Conservation (phyloP, 1,140 invertebrate species). For the Drosophila virilis region DNA sequence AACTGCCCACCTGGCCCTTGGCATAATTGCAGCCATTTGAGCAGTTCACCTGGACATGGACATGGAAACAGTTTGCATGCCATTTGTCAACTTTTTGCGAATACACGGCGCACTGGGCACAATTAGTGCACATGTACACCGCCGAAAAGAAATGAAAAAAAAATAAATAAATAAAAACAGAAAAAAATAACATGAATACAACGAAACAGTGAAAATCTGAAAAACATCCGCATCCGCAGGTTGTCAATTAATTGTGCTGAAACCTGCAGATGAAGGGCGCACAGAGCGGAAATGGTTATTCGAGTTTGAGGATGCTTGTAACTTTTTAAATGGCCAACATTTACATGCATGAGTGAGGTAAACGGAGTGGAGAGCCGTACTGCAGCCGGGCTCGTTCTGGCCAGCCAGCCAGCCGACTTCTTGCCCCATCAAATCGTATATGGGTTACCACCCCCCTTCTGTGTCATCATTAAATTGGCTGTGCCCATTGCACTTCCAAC, state of each 20-base stretch:
- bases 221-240: slow-evolving; percentile 55
- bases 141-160: slow-evolving; percentile 1
- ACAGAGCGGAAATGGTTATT: slow-evolving; percentile 25
- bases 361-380: not conserved
- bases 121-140: slow-evolving; percentile 43
- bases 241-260: slow-evolving; percentile 60
- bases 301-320: slow-evolving; percentile 27
- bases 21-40: slow-evolving; percentile 58
- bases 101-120: slow-evolving; percentile 42
- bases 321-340: slow-evolving; percentile 54
- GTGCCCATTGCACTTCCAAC: too few species aligned
- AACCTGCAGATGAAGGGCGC: slow-evolving; percentile 11
- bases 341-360: slow-evolving; percentile 32
- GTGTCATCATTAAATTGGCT: slow-evolving; percentile 7
- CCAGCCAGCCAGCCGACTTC: not conserved
- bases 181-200: not conserved
- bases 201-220: slow-evolving; percentile 41
- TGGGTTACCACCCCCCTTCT: too few species aligned
- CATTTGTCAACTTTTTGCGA: slow-evolving; percentile 56
- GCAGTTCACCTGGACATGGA: slow-evolving; percentile 44
- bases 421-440: not conserved
- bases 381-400: too few species aligned
- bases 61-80: slow-evolving; percentile 42
- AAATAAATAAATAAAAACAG: slow-evolving; percentile 17
- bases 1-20: slow-evolving; percentile 18